phyloP scores from a whole-genome alignment of 2,888 invertebrate genomes.

The Drosophila neotestacea region DNA sequence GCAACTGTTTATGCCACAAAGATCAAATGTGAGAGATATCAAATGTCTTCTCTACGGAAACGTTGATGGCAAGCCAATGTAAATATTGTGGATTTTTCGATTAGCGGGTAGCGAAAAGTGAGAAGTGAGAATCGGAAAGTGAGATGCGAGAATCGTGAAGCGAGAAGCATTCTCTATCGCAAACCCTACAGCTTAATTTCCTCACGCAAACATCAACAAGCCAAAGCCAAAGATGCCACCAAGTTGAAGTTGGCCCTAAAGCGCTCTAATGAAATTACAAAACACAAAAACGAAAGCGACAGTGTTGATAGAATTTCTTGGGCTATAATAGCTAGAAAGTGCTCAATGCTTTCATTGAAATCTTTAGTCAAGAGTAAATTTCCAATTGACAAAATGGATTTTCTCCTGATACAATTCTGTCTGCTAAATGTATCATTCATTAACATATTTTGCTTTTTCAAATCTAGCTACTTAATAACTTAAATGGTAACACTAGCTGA shows the following conservation, averaged over 20 bases:
- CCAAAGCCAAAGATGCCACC: conserved; percentile 44
- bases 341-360: too few species aligned
- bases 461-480: too few species aligned
- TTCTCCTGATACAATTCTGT: too few species aligned
- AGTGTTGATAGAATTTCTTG: too few species aligned
- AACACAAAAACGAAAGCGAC: conserved; percentile 14
- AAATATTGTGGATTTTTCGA: conserved; percentile 55
- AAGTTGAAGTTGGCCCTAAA: conserved; percentile 54
- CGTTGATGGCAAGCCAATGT: too few species aligned
- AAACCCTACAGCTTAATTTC: conserved; percentile 73
- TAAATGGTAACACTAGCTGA: too few species aligned
- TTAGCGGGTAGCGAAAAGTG: conserved; percentile 35
- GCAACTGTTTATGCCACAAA: conserved; percentile 29
- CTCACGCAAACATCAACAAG: conserved; percentile 76
- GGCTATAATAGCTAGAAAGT: too few species aligned
- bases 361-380: too few species aligned
- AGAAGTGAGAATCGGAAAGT: too few species aligned
- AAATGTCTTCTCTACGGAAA: not conserved
- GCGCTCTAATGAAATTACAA: conserved; percentile 75
- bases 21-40: conserved; percentile 21
- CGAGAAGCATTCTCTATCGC: conserved; percentile 16
- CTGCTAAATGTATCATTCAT: too few species aligned
- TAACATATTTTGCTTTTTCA: too few species aligned
- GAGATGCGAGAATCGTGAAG: not conserved
- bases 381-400: too few species aligned